These are phyloP conservation scores for Drosophila kurseongensis DNA, from an alignment of 1,140 invertebrate species.

Conservation along the genomic window DNA sequence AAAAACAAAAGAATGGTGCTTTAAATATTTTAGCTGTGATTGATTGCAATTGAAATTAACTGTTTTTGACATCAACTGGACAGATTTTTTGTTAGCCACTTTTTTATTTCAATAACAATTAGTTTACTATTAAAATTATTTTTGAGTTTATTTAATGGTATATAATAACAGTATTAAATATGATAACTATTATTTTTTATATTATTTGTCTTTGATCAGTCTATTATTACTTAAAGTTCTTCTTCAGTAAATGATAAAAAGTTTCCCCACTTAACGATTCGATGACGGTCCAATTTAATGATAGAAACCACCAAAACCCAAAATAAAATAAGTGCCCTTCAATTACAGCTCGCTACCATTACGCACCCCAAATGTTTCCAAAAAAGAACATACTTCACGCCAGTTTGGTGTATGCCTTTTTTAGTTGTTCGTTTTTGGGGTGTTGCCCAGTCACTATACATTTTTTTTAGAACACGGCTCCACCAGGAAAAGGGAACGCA, in stretches of 20 bases:
- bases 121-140: too few relatives aligned
- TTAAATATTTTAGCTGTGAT: neutral
- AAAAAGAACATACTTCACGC: slow-evolving; percentile 24
- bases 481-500: slow-evolving; percentile 25
- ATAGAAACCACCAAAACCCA: slow-evolving; percentile 5
- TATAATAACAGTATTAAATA: too few relatives aligned
- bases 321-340: slow-evolving; percentile 8
- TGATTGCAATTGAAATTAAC: slow-evolving; percentile 6
- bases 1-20: neutral
- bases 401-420: slow-evolving; percentile 24
- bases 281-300: slow-evolving; percentile 3
- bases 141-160: too few relatives aligned
- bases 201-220: neutral
- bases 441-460: slow-evolving; percentile 6
- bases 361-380: slow-evolving; percentile 21
- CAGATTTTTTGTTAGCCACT: too few relatives aligned
- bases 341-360: slow-evolving; percentile 4
- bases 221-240: too few relatives aligned
- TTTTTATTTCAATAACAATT: too few relatives aligned
- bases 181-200: too few relatives aligned
- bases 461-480: slow-evolving; percentile 35
- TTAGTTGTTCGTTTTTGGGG: slow-evolving; percentile 16
- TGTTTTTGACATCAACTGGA: neutral
- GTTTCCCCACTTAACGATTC: neutral
- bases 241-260: too few relatives aligned